Evolutionary conservation across 2,113 vertebrate genomes (phyloP).

Genomic region (Spizaetus ornatus): DNA sequence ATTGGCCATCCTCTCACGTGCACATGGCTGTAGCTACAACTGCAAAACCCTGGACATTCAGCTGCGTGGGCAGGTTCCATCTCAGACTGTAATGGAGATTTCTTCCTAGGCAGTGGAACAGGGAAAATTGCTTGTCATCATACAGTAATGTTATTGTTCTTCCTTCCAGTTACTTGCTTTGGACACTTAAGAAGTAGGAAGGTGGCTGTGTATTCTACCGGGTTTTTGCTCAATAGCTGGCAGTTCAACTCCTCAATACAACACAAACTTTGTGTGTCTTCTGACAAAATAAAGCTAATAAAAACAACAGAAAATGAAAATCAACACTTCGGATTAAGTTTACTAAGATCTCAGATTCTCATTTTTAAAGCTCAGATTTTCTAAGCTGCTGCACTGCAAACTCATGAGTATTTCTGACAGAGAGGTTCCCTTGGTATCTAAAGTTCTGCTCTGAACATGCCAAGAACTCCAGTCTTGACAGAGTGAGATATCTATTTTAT

Average conservation of each 20-base stretch:
- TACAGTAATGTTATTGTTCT: neutral
- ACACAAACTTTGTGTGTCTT: neutral
- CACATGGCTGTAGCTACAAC: neutral
- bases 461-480: neutral
- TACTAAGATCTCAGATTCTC: neutral
- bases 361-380: neutral
- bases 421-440: neutral
- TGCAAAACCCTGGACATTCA: neutral
- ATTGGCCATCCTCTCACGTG: neutral
- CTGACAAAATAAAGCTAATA: neutral
- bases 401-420: neutral
- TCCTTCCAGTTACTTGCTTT: neutral
- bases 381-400: neutral
- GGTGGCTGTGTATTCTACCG: neutral
- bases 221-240: neutral
- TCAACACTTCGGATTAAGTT: neutral
- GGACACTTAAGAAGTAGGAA: neutral
- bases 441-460: neutral
- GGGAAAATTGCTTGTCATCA: neutral
- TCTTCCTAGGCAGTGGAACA: neutral
- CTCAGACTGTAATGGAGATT: neutral
- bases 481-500: slow-evolving; percentile 33
- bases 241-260: neutral
- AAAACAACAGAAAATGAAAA: neutral
- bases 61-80: neutral